A percentile compares a stretch with the other conserved stretches of the same genome.
These are phyloP conservation scores for Mechanitis mazaeus DNA, from an alignment of 2,888 invertebrate genomes.

Conservation along the genomic window DNA sequence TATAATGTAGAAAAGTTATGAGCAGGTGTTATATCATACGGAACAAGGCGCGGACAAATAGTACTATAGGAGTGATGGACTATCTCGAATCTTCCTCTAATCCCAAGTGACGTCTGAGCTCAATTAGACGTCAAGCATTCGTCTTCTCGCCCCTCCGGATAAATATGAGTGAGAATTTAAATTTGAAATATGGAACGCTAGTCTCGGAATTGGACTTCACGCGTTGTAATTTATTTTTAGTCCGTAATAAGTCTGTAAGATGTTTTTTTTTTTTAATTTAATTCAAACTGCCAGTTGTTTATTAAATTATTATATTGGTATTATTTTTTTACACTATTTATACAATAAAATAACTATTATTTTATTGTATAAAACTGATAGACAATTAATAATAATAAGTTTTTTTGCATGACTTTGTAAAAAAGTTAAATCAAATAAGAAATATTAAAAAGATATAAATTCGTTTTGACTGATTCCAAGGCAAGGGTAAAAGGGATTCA, in stretches of 20 bases:
- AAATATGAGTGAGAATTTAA: conserved; percentile 44
- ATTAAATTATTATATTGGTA: too few relatives aligned
- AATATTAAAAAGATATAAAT: conserved; percentile 36
- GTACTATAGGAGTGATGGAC: conserved; percentile 55
- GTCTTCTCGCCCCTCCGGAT: conserved; percentile 47
- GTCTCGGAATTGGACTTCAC: conserved; percentile 18
- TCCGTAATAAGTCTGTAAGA: too few relatives aligned
- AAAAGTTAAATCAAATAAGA: not conserved
- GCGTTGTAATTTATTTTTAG: conserved; percentile 17
- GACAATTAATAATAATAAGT: not conserved
- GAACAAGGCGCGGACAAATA: conserved; percentile 61
- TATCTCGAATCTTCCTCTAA: conserved; percentile 38
- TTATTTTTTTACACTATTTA: too few relatives aligned
- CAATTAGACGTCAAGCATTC: conserved; percentile 71
- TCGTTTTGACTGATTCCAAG: conserved; percentile 39
- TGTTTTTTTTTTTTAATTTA: not conserved
- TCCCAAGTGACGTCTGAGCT: conserved; percentile 61
- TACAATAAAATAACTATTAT: too few relatives aligned
- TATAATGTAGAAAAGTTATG: conserved; percentile 19
- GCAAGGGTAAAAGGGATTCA: conserved; percentile 41
- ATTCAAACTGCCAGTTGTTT: too few relatives aligned
- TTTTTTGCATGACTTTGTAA: too few relatives aligned
- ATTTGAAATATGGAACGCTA: conserved; percentile 26
- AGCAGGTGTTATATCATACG: conserved; percentile 32
- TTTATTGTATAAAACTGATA: too few relatives aligned